Evolutionary conservation across 2,113 vertebrate species (phyloP).

Genomic region (Dolichallabes microphthalmus): DNA sequence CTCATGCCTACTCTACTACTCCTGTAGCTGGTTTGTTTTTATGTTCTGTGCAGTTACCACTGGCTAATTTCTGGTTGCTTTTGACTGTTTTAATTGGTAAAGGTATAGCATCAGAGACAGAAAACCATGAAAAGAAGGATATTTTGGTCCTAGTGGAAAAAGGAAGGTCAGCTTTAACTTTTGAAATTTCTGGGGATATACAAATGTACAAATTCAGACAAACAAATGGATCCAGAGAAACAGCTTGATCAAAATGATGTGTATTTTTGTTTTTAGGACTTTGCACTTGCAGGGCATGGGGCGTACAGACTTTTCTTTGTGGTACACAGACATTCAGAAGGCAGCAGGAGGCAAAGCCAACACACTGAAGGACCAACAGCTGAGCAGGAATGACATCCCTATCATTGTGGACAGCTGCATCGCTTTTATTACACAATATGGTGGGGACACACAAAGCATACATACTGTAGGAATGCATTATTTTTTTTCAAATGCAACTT

Average conservation of each 20-base stretch:
- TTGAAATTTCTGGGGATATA: background rate
- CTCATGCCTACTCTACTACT: background rate
- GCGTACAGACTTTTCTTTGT: constrained; percentile 79
- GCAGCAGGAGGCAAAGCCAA: constrained; percentile 87
- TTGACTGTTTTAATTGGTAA: constrained; percentile 29
- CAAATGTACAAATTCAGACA: background rate
- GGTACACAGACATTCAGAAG: constrained; percentile 83
- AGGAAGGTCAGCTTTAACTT: constrained; percentile 78
- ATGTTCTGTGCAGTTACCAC: background rate
- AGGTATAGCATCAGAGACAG: constrained; percentile 79
- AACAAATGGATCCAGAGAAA: background rate
- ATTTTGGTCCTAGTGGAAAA: constrained; percentile 91
- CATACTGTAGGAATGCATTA: background rate
- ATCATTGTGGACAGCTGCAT: constrained; percentile 98
- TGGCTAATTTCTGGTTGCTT: background rate
- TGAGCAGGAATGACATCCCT: constrained; percentile 91
- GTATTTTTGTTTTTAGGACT: constrained; percentile 76
- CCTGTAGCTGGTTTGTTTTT: background rate
- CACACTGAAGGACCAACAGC: constrained; percentile 87
- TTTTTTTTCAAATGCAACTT: background rate
- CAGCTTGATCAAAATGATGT: background rate
- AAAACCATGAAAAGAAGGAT: constrained; percentile 88
- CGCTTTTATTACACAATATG: constrained; percentile 91
- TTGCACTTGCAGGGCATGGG: constrained; percentile 88
- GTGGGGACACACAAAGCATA: constrained; percentile 26